phyloP scores from a whole-genome alignment of 2,888 invertebrate species.

The Bhutanitis thaidina region DNA sequence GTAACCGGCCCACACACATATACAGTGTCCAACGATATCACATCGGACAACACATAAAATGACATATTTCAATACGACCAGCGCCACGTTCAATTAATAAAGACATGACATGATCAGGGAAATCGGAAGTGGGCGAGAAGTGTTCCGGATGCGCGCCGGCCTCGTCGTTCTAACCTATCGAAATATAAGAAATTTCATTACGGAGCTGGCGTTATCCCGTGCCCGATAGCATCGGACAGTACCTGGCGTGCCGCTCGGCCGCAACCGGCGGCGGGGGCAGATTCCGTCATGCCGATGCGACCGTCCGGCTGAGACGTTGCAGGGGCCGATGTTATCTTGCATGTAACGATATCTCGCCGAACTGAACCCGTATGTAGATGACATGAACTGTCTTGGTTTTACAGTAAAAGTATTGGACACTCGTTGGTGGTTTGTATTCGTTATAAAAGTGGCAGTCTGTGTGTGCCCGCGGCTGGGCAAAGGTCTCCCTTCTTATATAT shows the following conservation, averaged over 20 bases:
- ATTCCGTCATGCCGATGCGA: slow-evolving; percentile 7
- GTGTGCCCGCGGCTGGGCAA: no score
- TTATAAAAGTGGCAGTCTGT: no score
- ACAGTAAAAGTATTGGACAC: no score
- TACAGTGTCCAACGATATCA: no score
- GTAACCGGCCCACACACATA: no score
- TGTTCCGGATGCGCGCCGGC: not conserved
- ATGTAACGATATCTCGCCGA: not conserved
- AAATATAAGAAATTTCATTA: slow-evolving; percentile 33
- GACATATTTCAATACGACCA: no score
- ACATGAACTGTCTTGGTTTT: not conserved
- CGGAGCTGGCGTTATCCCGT: slow-evolving; percentile 27
- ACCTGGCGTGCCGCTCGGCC: slow-evolving; percentile 10
- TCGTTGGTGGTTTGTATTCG: no score
- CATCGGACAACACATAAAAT: no score
- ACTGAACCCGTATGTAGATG: not conserved
- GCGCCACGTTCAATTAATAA: no score
- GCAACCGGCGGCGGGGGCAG: not conserved
- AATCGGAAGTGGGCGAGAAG: not conserved
- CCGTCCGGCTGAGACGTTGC: not conserved
- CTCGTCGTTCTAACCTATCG: slow-evolving; percentile 6
- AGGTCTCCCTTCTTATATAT: no score
- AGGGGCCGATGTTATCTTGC: not conserved
- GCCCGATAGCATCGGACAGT: slow-evolving; percentile 16
- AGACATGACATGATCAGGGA: not conserved